Base-by-base conservation (phyloP, 2,113 vertebrate genomes). In the Petrocephalus microphthalmus region DNA sequence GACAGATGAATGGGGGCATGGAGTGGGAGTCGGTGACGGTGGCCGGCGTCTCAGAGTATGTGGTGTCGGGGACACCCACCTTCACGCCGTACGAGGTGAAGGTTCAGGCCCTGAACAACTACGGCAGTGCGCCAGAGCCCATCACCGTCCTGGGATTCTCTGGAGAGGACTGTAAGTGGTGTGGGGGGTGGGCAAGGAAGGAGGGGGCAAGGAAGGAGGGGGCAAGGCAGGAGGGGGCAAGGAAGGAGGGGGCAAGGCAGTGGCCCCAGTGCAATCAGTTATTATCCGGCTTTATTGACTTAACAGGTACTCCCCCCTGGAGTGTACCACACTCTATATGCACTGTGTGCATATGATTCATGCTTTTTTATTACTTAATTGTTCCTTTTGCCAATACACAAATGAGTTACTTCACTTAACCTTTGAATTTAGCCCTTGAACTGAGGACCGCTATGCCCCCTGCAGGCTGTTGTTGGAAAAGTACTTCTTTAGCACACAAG, bases 141-240 rank as follows among this genome's bases (percentile, higher is more conserved):
- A 88, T 93, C 74, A 91, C 91, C 0, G 92, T 95, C 85, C 93
- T 92, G 88, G 98, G 97, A 86, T 96, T 97, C 93, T 99, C 98
- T 17, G 98, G 98, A 90, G 98, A 99, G 93, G 98, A 98, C 92
- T 92, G 98, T 99, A 94, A 99, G 98, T 97, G 2, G 8, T 86
- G 33, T 3, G 2, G n/a, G 11, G 20, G 51, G n/a, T n/a, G n/a
- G n/a, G n/a, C n/a, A n/a, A n/a, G n/a, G n/a, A n/a, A n/a, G n/a
- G n/a, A n/a, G 2, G 25, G 47, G 22, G 7, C 2, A 7, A 53
- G 52, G 22, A 15, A 6, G 20, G 5, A 1, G 25, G 57, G 57
- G 20, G 5, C 67, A 29, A 67, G 64, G 64, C 64, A 67, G 25
- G n/a, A n/a, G 2, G 25, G 47, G 22, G 7, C 2, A 7, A 53